Percentiles rank a stretch among this genome's conserved stretches.
Conservation (phyloP, 2,888 invertebrate species). For the Agrilus mali region DNA sequence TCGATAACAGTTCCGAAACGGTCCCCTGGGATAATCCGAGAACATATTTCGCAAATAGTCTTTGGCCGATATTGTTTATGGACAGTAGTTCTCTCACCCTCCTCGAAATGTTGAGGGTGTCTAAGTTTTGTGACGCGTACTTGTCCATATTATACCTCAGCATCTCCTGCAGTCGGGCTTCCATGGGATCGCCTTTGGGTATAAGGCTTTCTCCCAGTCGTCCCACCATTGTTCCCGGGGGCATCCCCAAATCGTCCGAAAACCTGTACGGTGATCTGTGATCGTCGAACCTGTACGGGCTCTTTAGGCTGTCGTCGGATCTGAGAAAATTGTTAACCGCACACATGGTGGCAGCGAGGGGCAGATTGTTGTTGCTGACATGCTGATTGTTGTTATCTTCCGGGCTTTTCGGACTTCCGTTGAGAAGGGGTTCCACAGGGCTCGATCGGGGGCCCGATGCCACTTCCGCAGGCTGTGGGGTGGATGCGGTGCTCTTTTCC, state of each 20-base stretch:
- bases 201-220: constrained; percentile 80
- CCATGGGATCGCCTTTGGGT: constrained; percentile 89
- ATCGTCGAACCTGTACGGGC: constrained; percentile 71
- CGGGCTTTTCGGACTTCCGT: constrained; percentile 40
- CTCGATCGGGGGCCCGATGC: constrained; percentile 23
- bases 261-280: constrained; percentile 69
- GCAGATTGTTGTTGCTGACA: constrained; percentile 39
- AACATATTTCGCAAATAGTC: constrained; percentile 97
- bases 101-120: constrained; percentile 89
- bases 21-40: constrained; percentile 95
- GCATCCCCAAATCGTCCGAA: constrained; percentile 67
- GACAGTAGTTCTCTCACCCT: constrained; percentile 87
- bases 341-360: constrained; percentile 35
- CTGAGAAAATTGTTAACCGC: constrained; percentile 32
- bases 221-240: constrained; percentile 72
- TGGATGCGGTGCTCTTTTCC: constrained; percentile 35
- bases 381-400: constrained; percentile 41
- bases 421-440: constrained; percentile 23
- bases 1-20: constrained; percentile 93
- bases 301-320: constrained; percentile 39
- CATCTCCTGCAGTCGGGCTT: constrained; percentile 86
- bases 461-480: constrained; percentile 36
- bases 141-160: constrained; percentile 91
- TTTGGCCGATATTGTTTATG: constrained; percentile 96
- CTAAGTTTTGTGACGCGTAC: constrained; percentile 84